A percentile compares a stretch with the other conserved stretches of the same genome.
Evolutionary conservation across 2,113 vertebrate genomes (phyloP).

Genomic region (Cryptotis parvus): DNA sequence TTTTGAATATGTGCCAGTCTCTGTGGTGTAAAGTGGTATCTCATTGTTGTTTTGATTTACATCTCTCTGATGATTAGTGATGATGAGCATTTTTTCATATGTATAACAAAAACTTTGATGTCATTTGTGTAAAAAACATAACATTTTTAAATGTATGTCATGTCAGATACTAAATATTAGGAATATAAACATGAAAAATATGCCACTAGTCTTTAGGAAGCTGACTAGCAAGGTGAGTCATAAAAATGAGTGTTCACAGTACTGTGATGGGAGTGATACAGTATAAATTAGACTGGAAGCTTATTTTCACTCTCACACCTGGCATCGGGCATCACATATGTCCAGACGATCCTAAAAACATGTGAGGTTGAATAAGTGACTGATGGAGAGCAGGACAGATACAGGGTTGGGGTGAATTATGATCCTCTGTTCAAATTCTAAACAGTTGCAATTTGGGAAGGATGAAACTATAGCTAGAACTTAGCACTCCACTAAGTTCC

Average conservation of each 20-base stretch:
- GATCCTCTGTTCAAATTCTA: no score
- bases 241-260: background rate
- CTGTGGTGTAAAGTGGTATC: no score
- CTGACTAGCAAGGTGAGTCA: background rate
- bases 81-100: no score
- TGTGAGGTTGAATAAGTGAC: background rate
- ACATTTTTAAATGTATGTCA: background rate
- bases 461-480: background rate
- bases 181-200: constrained; percentile 21
- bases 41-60: no score
- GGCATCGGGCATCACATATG: background rate
- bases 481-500: no score
- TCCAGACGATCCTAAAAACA: background rate
- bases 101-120: constrained; percentile 7
- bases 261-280: background rate
- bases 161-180: background rate
- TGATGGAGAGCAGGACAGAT: no score
- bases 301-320: background rate
- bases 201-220: background rate
- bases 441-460: background rate
- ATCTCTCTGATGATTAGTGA: no score
- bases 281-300: background rate
- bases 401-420: no score
- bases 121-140: constrained; percentile 31
- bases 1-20: no score